These are phyloP conservation scores for Cladopsammia gracilis DNA, from an alignment of 64 coral and sea anemone species.

Conservation along the genomic window DNA sequence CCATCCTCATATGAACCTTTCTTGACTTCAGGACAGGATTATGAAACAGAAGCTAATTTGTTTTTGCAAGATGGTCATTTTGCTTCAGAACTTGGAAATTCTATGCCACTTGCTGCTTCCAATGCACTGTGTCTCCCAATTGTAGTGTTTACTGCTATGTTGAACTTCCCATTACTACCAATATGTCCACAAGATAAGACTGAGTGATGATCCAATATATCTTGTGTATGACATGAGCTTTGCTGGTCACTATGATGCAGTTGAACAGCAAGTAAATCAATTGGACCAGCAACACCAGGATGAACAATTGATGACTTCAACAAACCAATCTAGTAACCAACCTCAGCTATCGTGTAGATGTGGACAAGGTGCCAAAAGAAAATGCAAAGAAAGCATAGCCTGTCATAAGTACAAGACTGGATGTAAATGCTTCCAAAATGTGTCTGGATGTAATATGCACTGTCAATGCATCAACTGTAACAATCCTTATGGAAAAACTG, in stretches of 20 bases:
- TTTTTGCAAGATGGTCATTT: constrained; percentile 51
- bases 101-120: constrained; percentile 41
- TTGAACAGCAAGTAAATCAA: neutral
- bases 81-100: constrained; percentile 68
- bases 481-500: neutral
- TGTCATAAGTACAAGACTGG: constrained; percentile 43
- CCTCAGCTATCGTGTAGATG: constrained; percentile 1
- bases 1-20: constrained; percentile 47
- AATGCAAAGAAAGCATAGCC: constrained; percentile 14
- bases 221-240: constrained; percentile 3
- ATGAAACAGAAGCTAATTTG: constrained; percentile 1
- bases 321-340: neutral
- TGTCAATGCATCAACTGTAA: constrained; percentile 25
- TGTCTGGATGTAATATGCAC: constrained; percentile 19
- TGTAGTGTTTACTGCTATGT: constrained; percentile 14
- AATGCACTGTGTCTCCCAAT: constrained; percentile 21
- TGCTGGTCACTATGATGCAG: constrained; percentile 58
- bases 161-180: constrained; percentile 30
- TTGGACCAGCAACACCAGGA: neutral
- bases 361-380: constrained; percentile 41
- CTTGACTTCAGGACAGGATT: constrained; percentile 8
- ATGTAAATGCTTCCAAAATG: constrained; percentile 43
- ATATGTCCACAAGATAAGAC: neutral
- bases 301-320: neutral
- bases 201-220: constrained; percentile 17